phyloP scores from a whole-genome alignment of 2,888 invertebrate species.

The Drosophila formosana region DNA sequence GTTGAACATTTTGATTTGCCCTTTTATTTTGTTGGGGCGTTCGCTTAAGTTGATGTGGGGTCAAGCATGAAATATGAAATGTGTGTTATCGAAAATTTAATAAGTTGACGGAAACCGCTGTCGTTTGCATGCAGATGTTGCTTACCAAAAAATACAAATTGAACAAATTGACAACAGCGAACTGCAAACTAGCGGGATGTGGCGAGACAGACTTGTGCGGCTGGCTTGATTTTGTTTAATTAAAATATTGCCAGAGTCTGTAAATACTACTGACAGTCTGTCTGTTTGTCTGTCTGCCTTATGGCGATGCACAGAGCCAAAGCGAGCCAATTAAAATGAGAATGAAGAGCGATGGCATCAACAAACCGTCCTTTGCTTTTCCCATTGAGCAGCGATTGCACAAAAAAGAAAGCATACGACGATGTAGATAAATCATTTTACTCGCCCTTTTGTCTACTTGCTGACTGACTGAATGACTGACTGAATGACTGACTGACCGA shows the following conservation, averaged over 20 bases:
- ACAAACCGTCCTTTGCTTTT: constrained; percentile 14
- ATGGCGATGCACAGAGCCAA: constrained; percentile 4
- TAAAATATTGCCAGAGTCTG: constrained; percentile 40
- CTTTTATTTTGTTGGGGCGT: not conserved
- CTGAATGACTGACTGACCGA: constrained; percentile 10
- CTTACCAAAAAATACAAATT: constrained; percentile 1
- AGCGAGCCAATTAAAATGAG: constrained; percentile 61
- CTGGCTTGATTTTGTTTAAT: constrained; percentile 34
- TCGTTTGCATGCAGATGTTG: constrained; percentile 27
- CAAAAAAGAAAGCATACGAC: not conserved
- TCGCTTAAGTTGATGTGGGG: not conserved
- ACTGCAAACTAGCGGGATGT: not conserved
- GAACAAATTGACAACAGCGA: constrained; percentile 6
- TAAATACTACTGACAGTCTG: not conserved
- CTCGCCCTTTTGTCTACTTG: not conserved
- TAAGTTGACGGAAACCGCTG: constrained; percentile 9
- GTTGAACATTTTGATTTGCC: too few species aligned
- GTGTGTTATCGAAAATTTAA: constrained; percentile 24
- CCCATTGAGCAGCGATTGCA: constrained; percentile 25
- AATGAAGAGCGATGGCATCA: constrained; percentile 14
- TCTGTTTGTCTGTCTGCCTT: not conserved
- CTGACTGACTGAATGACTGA: constrained; percentile 11
- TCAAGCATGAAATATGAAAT: constrained; percentile 8
- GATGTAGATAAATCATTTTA: constrained; percentile 40
- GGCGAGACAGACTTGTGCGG: not conserved